Evolutionary conservation across 1,140 invertebrate genomes (phyloP).

Genomic region (Drusus annulatus): DNA sequence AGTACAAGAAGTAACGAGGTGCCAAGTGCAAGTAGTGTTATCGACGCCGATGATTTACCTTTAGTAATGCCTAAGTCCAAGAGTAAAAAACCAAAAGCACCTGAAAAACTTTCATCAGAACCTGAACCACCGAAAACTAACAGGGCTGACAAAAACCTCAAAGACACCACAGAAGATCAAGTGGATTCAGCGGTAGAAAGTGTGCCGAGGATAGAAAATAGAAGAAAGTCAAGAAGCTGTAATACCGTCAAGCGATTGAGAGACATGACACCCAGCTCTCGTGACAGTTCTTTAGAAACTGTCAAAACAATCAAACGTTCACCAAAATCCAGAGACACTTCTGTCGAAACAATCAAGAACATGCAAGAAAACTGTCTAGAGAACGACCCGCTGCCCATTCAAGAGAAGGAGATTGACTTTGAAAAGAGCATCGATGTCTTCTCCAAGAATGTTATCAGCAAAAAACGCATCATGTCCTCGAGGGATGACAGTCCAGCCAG

Average conservation of each 20-base stretch:
- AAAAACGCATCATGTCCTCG: slow-evolving; percentile 65
- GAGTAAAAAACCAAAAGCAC: slow-evolving; percentile 25
- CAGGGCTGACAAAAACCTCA: slow-evolving; percentile 22
- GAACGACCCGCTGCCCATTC: slow-evolving; percentile 72
- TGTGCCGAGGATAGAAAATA: slow-evolving; percentile 59
- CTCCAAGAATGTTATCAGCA: slow-evolving; percentile 68
- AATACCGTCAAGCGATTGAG: slow-evolving; percentile 64
- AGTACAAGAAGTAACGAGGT: slow-evolving; percentile 42
- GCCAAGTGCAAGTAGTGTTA: background rate
- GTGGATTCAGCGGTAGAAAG: slow-evolving; percentile 32
- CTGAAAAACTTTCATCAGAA: slow-evolving; percentile 3
- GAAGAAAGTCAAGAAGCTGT: slow-evolving; percentile 67
- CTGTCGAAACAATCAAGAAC: slow-evolving; percentile 64
- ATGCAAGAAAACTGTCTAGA: slow-evolving; percentile 64
- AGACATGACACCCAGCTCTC: slow-evolving; percentile 67
- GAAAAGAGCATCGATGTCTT: slow-evolving; percentile 70
- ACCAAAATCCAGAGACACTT: slow-evolving; percentile 67
- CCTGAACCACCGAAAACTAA: slow-evolving; percentile 21
- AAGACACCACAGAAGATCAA: slow-evolving; percentile 36
- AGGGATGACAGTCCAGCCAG: slow-evolving; percentile 72
- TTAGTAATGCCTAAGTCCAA: slow-evolving; percentile 24
- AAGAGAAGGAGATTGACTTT: slow-evolving; percentile 71
- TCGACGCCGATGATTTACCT: slow-evolving; percentile 48
- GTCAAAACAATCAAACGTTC: slow-evolving; percentile 61
- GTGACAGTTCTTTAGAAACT: slow-evolving; percentile 70